Evolutionary conservation across 2,113 vertebrate genomes (phyloP).

Genomic region (Rhipidura dahli): DNA sequence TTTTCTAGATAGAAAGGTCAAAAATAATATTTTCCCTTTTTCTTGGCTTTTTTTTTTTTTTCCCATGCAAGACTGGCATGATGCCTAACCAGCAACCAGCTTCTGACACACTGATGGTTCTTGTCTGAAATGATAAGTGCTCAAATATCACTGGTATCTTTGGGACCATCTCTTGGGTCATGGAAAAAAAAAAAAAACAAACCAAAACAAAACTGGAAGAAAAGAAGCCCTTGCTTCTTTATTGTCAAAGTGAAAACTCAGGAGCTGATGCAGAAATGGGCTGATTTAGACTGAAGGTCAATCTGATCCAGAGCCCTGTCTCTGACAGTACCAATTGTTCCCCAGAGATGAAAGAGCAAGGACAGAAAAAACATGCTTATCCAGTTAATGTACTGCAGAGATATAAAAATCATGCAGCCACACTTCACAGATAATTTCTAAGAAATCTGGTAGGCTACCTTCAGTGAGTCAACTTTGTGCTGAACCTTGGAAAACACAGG

Average conservation of each 20-base stretch:
- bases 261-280: neutral
- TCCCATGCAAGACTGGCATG: neutral
- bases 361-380: neutral
- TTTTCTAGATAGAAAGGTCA: neutral
- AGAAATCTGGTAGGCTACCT: neutral
- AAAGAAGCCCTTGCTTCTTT: neutral
- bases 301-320: neutral
- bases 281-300: neutral
- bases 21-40: neutral
- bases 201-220: neutral
- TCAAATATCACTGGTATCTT: neutral
- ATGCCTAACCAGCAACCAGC: neutral
- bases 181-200: neutral
- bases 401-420: neutral
- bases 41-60: neutral
- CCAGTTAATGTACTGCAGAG: neutral
- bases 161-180: neutral
- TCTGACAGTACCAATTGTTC: neutral
- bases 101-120: neutral
- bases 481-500: neutral
- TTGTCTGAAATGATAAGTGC: neutral
- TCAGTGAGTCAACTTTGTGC: neutral
- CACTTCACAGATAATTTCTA: neutral
- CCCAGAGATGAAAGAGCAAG: neutral
- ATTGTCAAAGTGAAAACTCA: neutral